phyloP scores from a whole-genome alignment of 2,797 vertebrate species.

The Gobio occitaniae region DNA sequence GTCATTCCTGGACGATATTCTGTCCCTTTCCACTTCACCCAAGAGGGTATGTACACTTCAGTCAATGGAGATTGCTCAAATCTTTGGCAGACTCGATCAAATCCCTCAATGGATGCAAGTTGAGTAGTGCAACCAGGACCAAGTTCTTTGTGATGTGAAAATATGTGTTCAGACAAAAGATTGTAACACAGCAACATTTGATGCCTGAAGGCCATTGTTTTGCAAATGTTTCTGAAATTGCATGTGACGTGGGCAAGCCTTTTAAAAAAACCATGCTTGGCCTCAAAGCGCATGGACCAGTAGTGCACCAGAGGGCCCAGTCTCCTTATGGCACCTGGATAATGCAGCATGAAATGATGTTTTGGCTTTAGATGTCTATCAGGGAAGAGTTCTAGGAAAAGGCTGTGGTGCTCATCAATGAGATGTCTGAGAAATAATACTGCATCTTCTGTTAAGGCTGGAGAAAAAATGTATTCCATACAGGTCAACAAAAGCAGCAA shows the following conservation, averaged over 20 bases:
- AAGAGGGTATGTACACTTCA: slow-evolving; percentile 5
- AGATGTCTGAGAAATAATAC: slow-evolving; percentile 8
- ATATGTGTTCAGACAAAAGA: neutral
- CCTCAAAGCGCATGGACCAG: neutral
- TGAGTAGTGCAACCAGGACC: neutral
- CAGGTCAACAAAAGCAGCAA: slow-evolving; percentile 8
- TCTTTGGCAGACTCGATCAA: neutral
- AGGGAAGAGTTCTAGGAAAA: slow-evolving; percentile 19
- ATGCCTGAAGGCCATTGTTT: slow-evolving; percentile 7
- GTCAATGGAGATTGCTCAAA: neutral
- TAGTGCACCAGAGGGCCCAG: neutral
- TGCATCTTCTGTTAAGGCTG: slow-evolving; percentile 8
- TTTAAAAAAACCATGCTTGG: neutral
- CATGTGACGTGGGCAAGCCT: neutral
- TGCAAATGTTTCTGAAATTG: neutral
- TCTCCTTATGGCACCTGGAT: neutral
- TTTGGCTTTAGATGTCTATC: slow-evolving; percentile 3
- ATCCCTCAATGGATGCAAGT: neutral
- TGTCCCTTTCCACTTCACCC: slow-evolving; percentile 7
- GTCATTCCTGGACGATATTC: neutral
- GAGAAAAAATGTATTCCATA: slow-evolving; percentile 2
- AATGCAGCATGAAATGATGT: neutral
- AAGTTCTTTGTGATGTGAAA: neutral
- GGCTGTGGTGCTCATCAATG: slow-evolving; percentile 19
- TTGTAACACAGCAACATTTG: neutral